Base-by-base conservation (phyloP, 2,888 invertebrate species). In the Rhogogaster chlorosoma region DNA sequence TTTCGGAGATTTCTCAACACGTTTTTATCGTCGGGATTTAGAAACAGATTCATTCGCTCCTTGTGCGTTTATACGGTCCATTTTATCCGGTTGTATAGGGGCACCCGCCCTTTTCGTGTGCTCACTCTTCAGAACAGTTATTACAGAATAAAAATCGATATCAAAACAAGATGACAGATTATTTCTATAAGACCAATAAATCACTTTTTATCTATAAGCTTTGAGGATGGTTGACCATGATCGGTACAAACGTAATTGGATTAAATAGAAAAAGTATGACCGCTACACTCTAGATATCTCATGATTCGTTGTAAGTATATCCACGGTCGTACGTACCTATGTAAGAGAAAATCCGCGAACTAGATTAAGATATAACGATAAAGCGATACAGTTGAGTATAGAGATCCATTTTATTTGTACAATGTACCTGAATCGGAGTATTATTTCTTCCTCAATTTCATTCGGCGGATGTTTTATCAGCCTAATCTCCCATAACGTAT, bases 241-340 rank as follows among this genome's bases (percentile, higher is more conserved):
- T 61, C 61, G 61, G 61, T 61, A 61, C 12, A 61, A 26, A 26
- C 61, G 26, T 61, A 61, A 61, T 61, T 61, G 61, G 61, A 61
- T 61, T 61, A 61, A 61, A 26, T 61, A 61, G 61, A 61, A 61
- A 61, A 61, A 61, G 26, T 61, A 61, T 61, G 61, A 61, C 61
- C 61, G 61, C 61, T 61, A 61, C 61, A 61, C 26, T 67, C 67
- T 32, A 32, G 32, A 32, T 67, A 32, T 67, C 67, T 29, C 26
- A 10, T 32, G 18, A 67, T 67, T 32, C 18, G n/a, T 53, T 15
- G 7, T 6, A n/a, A 53, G n/a, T 53, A 53, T 53, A 53, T 53
- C n/a, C n/a, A 53, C 53, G n/a, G n/a, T 26, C 29, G 26, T 26
- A 61, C 22, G n/a, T 22, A 7, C 61, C 18, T 61, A 0, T 15